phyloP scores from a whole-genome alignment of 1,140 invertebrate species.

The Leguminivora glycinivorella region DNA sequence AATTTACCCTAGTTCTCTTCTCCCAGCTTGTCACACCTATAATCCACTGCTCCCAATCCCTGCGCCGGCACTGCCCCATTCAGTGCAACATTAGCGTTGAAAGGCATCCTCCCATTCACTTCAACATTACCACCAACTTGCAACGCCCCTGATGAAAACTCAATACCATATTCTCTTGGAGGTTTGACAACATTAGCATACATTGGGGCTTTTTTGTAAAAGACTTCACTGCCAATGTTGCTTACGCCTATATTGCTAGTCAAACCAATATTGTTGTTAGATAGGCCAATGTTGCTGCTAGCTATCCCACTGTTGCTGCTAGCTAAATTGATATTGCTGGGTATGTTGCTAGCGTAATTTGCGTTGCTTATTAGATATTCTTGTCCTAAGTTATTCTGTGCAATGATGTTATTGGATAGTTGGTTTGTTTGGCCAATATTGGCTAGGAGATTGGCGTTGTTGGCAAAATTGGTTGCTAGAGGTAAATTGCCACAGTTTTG shows the following conservation, averaged over 20 bases:
- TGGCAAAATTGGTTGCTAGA: neutral
- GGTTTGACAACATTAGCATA: constrained; percentile 11
- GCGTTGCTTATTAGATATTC: neutral
- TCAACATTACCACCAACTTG: neutral
- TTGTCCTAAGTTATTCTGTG: neutral
- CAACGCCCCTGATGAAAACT: neutral
- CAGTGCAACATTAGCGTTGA: neutral
- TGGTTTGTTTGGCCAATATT: constrained; percentile 11
- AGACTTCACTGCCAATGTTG: neutral
- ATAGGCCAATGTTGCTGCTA: neutral
- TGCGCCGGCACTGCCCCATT: neutral
- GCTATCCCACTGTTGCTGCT: constrained; percentile 1
- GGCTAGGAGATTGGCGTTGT: neutral
- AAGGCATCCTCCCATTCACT: constrained; percentile 5
- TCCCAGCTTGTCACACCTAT: neutral
- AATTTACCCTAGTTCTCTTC: neutral
- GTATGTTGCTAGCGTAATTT: neutral
- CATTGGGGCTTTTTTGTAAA: neutral
- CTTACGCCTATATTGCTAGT: neutral
- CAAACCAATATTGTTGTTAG: neutral
- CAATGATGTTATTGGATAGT: neutral
- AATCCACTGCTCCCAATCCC: neutral
- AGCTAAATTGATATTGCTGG: neutral
- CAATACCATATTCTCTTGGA: neutral
- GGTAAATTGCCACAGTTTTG: neutral